These are phyloP conservation scores for Cartodere bifasciata DNA, from an alignment of 2,888 invertebrate species.

Conservation along the genomic window DNA sequence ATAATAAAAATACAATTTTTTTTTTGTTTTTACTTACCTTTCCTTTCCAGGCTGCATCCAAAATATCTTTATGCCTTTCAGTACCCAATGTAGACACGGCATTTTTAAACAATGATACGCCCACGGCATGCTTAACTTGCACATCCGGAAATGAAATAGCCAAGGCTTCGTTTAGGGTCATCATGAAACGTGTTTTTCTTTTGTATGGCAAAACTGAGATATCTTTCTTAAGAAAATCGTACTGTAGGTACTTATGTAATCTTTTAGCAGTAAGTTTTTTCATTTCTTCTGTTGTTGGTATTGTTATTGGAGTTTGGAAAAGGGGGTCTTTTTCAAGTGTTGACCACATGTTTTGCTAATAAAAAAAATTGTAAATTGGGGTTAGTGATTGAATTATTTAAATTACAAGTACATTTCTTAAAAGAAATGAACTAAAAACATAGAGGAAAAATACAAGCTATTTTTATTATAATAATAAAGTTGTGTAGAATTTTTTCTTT, in stretches of 20 bases:
- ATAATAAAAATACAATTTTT: background rate
- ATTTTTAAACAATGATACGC: slow-evolving; percentile 62
- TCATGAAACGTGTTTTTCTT: slow-evolving; percentile 57
- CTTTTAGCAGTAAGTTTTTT: slow-evolving; percentile 57
- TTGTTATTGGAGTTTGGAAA: slow-evolving; percentile 51
- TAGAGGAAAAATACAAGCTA: no score
- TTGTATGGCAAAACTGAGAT: slow-evolving; percentile 48
- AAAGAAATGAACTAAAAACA: no score
- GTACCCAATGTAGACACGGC: slow-evolving; percentile 63
- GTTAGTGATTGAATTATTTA: no score
- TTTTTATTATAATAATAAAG: no score
- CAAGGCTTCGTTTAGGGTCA: slow-evolving; percentile 65
- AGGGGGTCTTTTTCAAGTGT: slow-evolving; percentile 67
- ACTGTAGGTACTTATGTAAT: slow-evolving; percentile 50
- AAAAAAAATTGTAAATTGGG: no score
- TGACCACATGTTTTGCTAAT: slow-evolving; percentile 65
- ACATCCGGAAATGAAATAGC: slow-evolving; percentile 57
- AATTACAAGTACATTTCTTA: no score
- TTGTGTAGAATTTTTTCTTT: no score
- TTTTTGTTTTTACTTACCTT: slow-evolving; percentile 48
- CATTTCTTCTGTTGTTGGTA: slow-evolving; percentile 57
- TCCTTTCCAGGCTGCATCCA: slow-evolving; percentile 56
- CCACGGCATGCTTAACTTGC: slow-evolving; percentile 66
- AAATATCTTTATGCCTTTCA: slow-evolving; percentile 56
- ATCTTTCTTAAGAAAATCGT: slow-evolving; percentile 51